Evolutionary conservation across 2,888 invertebrate species (phyloP), one percentile per base, ranked within the genome.

Genomic region (Melanargia galathea): DNA sequence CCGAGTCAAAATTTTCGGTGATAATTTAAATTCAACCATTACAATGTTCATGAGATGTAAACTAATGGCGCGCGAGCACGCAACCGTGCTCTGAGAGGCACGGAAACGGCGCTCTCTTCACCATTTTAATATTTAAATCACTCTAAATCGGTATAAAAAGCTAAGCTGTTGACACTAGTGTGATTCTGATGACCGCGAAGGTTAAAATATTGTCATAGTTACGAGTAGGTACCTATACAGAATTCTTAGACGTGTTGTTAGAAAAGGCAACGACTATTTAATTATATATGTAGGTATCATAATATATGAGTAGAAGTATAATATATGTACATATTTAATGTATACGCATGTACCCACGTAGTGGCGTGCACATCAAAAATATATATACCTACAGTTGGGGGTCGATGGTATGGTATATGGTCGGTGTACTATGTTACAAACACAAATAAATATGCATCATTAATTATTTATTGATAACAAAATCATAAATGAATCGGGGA

Each of bases 41-140:
- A 55, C 65, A 60, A 49, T 38, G 67, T 52, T 57, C 64, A 62
- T 51, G 45, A 60, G 48, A 57, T 64, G 55, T 60, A 55, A 67
- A 60, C 52, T 69, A 68, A 72, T 65, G 68, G 61, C 48, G 26
- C 24, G 48, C 46, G 22, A 64, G 60, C 72, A 72, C 71, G 72
- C 71, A 38, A 70, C 63, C 65, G 51, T 63, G 65, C 61, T 13
- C n/a, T 2, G 13, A 57, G 43, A 26, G 56, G 40, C 45, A 43
- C 49, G 60, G 30, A 62, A 58, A 69, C 35, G 55, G 38, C 63
- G 65, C 73, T 71, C 71, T 71, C 71, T 70, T 70, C 64, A 57
- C 58, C 48, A 73, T 74, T 74, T 71, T 65, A 75, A 73, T 72
- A 73, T 73, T 74, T 69, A 74, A 66, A 71, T 71, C 66, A 60